These are phyloP conservation scores for Philonicus albiceps DNA, from an alignment of 2,888 invertebrate genomes.

Conservation along the genomic window DNA sequence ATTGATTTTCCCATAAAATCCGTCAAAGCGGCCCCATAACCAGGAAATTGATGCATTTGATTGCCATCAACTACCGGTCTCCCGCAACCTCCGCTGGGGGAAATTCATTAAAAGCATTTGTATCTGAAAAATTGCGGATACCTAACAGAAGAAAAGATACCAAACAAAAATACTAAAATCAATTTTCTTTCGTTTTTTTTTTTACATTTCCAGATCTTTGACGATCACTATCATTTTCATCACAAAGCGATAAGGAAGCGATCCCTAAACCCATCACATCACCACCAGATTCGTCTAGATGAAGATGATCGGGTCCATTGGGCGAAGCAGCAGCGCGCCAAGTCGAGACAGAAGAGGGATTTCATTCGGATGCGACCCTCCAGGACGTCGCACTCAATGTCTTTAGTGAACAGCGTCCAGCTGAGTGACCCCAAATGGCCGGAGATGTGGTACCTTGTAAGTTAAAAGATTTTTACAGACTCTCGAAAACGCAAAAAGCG, in stretches of 20 bases:
- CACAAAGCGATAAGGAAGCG: slow-evolving; percentile 82
- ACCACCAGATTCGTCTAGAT: slow-evolving; percentile 75
- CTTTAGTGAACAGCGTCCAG: slow-evolving; percentile 59
- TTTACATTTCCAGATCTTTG: slow-evolving; percentile 84
- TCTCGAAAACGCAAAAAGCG: background rate
- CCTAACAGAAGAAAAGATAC: background rate
- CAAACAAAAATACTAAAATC: background rate
- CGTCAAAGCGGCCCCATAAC: background rate
- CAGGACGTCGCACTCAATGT: slow-evolving; percentile 54
- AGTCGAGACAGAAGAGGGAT: slow-evolving; percentile 83
- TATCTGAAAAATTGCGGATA: background rate
- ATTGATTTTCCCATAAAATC: background rate
- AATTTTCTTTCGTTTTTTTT: background rate
- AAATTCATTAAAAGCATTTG: background rate
- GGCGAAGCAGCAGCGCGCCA: slow-evolving; percentile 83
- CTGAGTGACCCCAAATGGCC: slow-evolving; percentile 92
- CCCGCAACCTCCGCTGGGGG: background rate
- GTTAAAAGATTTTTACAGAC: slow-evolving; percentile 59
- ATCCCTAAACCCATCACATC: slow-evolving; percentile 74
- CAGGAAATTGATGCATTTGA: background rate
- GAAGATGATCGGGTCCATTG: slow-evolving; percentile 81
- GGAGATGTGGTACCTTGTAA: slow-evolving; percentile 97
- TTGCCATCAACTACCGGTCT: background rate
- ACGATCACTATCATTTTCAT: slow-evolving; percentile 85
- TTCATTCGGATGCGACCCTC: slow-evolving; percentile 66